Evolutionary conservation across 2,113 vertebrate species (phyloP), one percentile per base, ranked within the genome.

Genomic region (Anolis sagrei): DNA sequence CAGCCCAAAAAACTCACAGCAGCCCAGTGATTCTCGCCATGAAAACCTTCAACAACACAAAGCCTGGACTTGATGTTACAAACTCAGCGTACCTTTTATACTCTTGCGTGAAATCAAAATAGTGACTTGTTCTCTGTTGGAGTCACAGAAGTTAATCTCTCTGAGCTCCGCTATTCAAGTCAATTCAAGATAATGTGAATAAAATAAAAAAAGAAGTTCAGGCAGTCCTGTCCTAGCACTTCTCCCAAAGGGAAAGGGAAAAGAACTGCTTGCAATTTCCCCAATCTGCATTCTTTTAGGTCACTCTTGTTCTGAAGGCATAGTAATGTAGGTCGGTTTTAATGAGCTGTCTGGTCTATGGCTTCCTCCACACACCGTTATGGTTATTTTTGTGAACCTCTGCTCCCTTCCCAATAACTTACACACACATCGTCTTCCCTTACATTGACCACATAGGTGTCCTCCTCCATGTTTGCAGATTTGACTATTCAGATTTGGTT

Each of bases 321-420:
- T 79, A 74, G 72, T 79, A 92, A 75, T 83, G 58, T 88, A 91
- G 88, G 85, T 87, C 83, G 74, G 72, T 83, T 88, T 48, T 92
- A 92, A 93, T 18, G 81, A 94, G 89, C 62, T 93, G 39, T 36
- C 76, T 64, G 51, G 69, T 3, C 54, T 29, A 25, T 25, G 48
- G 49, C 78, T 86, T 90, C 80, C 74, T 85, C 68, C 58, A 64
- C n/a, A 29, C 68, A 21, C 51, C 21, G 13, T 84, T n/a, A 64
- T 54, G 82, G 29, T 81, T 82, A 82, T 78, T 89, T 76, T 87
- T 39, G 25, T 0, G 1, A 34, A 11, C 14, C 27, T 68, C 29
- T 0, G 0, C n/a, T 75, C 69, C 16, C 61, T 25, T 62, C 76
- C 78, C 29, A 69, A n/a, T 69, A 84, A 61, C 82, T 66, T 44